Evolutionary conservation across 1,140 invertebrate species (phyloP).

Genomic region (Drosophila kikkawai): DNA sequence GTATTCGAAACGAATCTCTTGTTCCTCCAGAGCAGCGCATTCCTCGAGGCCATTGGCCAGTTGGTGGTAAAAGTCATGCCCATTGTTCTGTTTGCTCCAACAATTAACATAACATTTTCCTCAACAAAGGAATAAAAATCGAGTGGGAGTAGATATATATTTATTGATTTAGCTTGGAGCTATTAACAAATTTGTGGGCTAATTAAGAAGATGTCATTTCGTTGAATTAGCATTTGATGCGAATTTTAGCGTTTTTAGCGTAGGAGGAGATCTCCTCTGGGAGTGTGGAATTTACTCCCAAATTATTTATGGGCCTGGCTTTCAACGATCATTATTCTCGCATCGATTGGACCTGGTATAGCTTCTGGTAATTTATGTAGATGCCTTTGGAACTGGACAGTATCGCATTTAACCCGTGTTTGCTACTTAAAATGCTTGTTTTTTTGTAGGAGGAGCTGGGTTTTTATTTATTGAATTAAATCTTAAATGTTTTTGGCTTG

Average conservation of each 20-base stretch:
- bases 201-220: slow-evolving; percentile 48
- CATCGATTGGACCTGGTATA: neutral
- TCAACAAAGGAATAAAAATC: neutral
- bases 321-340: slow-evolving; percentile 43
- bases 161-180: slow-evolving; percentile 44
- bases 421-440: slow-evolving; percentile 31
- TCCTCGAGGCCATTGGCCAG: slow-evolving; percentile 40
- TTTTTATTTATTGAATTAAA: slow-evolving; percentile 28
- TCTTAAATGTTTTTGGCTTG: slow-evolving; percentile 15
- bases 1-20: slow-evolving; percentile 39
- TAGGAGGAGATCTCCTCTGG: slow-evolving; percentile 22
- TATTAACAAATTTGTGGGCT: slow-evolving; percentile 51
- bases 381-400: slow-evolving; percentile 7
- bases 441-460: neutral
- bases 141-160: slow-evolving; percentile 31
- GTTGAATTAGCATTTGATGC: slow-evolving; percentile 46
- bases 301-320: slow-evolving; percentile 39
- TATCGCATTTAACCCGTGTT: slow-evolving; percentile 21
- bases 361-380: slow-evolving; percentile 43
- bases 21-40: slow-evolving; percentile 28
- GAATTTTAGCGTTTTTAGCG: slow-evolving; percentile 32
- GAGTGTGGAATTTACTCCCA: slow-evolving; percentile 16
- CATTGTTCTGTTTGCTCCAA: slow-evolving; percentile 46
- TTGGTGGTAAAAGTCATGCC: slow-evolving; percentile 51
- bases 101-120: slow-evolving; percentile 52